Evolutionary conservation across 2,113 vertebrate genomes (phyloP), one percentile per base, ranked within the genome.

Genomic region (Ancistrus triradiatus): DNA sequence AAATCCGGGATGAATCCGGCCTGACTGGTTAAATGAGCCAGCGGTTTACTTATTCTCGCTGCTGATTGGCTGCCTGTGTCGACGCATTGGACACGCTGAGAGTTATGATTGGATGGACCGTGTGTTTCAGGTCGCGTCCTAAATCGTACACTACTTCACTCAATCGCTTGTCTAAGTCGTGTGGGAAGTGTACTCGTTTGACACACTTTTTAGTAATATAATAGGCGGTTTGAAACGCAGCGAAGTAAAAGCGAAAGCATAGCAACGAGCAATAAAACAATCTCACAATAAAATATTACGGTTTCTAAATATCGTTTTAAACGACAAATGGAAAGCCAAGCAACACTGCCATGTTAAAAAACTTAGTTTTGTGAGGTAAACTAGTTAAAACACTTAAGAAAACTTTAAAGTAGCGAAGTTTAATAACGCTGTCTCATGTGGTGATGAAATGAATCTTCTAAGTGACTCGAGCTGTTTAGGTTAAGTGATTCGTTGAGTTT

Each of bases 11-110:
- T 21, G 27, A 33, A 21, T 69, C 19, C 52, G 7, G 56, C 2
- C 14, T 2, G 42, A 38, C 64, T 59, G 66, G 46, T 69, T 43
- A 70, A 55, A 11, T 38, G 44, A 48, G 53, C 61, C 63, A 76
- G 78, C 83, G 76, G 67, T 80, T 1, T 67, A 47, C n/a, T 59
- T 51, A 2, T 10, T 17, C n/a, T 31, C 13, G 6, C 15, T 44
- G 18, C 43, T 79, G 8, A 86, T 87, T 87, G 87, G 24, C 47
- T 18, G 42, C 1, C 17, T 3, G 53, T 24, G 77, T n/a, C n/a
- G n/a, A n/a, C n/a, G n/a, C n/a, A n/a, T n/a, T n/a, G n/a, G 80
- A 75, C 87, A 89, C 88, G 87, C 82, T 80, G 51, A 80, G 61
- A 18, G 44, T 48, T 67, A 57, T 70, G 35, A 90, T 90, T 90